Evolutionary conservation across 2,888 invertebrate species (phyloP).

Genomic region (Aphidius colemani): DNA sequence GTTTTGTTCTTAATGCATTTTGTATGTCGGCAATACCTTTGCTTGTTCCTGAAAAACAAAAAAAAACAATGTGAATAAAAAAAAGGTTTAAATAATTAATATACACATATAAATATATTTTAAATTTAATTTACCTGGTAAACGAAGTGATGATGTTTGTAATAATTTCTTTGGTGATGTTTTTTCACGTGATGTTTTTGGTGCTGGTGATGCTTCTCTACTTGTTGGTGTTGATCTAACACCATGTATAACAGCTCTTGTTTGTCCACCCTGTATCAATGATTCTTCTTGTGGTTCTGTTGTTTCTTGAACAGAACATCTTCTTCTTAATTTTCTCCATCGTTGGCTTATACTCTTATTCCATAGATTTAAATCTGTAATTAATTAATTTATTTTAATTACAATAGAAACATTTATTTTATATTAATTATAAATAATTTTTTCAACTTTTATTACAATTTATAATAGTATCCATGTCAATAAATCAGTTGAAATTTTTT

Average conservation of each 20-base stretch:
- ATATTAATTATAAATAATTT: no score
- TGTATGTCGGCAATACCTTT: slow-evolving; percentile 70
- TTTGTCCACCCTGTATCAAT: slow-evolving; percentile 59
- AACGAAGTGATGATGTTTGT: slow-evolving; percentile 60
- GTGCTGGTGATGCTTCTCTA: slow-evolving; percentile 55
- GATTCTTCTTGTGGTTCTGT: slow-evolving; percentile 63
- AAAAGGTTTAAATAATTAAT: background rate
- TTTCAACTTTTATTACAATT: no score
- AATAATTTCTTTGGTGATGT: slow-evolving; percentile 49
- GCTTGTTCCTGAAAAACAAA: slow-evolving; percentile 45
- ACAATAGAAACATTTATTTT: no score
- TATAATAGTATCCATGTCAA: no score
- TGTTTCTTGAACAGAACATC: slow-evolving; percentile 66
- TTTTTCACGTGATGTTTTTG: slow-evolving; percentile 51
- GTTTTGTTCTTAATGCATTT: slow-evolving; percentile 65
- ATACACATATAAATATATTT: no score
- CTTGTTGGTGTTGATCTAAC: slow-evolving; percentile 54
- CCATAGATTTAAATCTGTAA: slow-evolving; percentile 72
- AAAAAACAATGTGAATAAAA: no score
- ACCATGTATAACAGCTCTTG: slow-evolving; percentile 45
- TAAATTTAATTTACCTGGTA: slow-evolving; percentile 53
- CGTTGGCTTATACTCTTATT: slow-evolving; percentile 76
- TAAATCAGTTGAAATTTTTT: no score
- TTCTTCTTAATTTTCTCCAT: slow-evolving; percentile 74
- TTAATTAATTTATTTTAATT: slow-evolving; percentile 3